Conservation (phyloP, 2,888 invertebrate species). For the Pammene fasciana region DNA sequence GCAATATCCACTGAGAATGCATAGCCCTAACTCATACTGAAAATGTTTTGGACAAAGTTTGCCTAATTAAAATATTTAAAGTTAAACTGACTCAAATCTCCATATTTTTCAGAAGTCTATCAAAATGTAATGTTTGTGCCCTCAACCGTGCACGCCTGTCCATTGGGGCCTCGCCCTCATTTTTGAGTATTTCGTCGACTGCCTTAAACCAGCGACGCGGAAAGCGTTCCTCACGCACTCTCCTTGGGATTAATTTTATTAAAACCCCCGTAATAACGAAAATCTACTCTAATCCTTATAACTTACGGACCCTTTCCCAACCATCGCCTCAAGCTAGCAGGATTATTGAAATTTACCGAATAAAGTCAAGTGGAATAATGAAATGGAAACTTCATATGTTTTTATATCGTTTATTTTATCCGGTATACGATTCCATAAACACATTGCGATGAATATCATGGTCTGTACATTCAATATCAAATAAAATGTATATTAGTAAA, state of each 20-base stretch:
- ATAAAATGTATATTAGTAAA: constrained; percentile 74
- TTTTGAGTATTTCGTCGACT: constrained; percentile 12
- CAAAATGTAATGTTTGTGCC: neutral
- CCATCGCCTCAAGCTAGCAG: neutral
- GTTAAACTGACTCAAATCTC: neutral
- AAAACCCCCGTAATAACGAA: constrained; percentile 34
- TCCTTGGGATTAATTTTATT: constrained; percentile 37
- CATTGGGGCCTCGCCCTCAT: neutral
- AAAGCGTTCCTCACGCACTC: constrained; percentile 24
- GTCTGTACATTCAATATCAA: constrained; percentile 79
- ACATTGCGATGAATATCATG: constrained; percentile 72
- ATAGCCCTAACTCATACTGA: too few species aligned
- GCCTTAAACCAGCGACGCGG: constrained; percentile 2
- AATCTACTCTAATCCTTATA: constrained; percentile 24
- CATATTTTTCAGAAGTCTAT: neutral
- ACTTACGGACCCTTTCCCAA: constrained; percentile 7
- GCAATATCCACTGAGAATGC: too few species aligned
- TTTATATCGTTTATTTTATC: constrained; percentile 72
- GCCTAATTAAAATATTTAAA: too few species aligned
- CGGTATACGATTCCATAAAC: constrained; percentile 78
- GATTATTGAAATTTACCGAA: constrained; percentile 37
- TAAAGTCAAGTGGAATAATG: constrained; percentile 37
- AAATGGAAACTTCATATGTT: constrained; percentile 57
- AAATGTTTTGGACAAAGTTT: too few species aligned
- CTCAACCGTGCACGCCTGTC: neutral